Evolutionary conservation across 2,113 vertebrate genomes (phyloP), one percentile per base, ranked within the genome.

Genomic region (Plectropomus leopardus): DNA sequence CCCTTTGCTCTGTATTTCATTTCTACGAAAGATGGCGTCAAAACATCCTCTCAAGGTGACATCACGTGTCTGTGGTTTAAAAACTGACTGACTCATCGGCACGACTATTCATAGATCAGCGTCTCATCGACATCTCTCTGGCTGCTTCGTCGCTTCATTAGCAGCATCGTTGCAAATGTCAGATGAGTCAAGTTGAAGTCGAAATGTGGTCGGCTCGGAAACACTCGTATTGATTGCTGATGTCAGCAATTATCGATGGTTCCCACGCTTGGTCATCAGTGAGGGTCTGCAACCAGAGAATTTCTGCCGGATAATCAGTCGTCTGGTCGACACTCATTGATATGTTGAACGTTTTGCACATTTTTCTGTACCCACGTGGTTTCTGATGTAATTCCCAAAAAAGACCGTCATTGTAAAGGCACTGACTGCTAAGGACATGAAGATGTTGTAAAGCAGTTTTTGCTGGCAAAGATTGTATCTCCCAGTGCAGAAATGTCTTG

Each of bases 121-220:
- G 2, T 28, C 24, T 51, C 4, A 36, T 67, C 47, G 16, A 76
- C 14, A 16, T 40, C 14, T 26, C 81, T 63, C 65, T 54, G 59
- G 7, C 8, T 4, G 60, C 16, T 17, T 68, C 3, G 51, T 32
- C 7, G n/a, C 5, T 60, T 78, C 28, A 11, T 69, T 59, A 45
- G 47, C 40, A 34, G 3, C 72, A 19, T 70, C 32, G 3, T 1
- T 69, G 59, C 14, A 11, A 24, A 53, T 21, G 14, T 21, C 54
- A 59, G 15, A 15, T 0, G 11, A 40, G 21, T 68, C n/a, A 23
- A 51, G 45, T 50, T 40, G 14, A 57, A 40, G 14, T 6, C 6
- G 15, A 30, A 60, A 10, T 15, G 6, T n/a, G 3, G 6, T 58
- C 47, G 5, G 3, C 26, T 23, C 32, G 19, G 34, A 54, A 61